Evolutionary conservation across 2,797 vertebrate species (phyloP), one percentile per base, ranked within the genome.

Genomic region (Enteromius argenteus): DNA sequence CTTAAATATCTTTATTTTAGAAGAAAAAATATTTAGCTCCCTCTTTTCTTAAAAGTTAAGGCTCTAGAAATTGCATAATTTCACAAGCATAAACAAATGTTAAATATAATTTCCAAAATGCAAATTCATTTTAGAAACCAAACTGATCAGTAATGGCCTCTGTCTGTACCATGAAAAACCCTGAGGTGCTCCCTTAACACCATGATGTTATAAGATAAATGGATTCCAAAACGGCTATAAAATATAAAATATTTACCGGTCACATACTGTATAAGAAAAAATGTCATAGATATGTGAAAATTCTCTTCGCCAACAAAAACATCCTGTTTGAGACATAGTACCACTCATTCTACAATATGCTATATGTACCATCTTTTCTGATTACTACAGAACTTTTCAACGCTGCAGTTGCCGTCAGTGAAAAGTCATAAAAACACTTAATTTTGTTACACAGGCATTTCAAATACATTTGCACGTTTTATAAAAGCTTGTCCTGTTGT

Each of bases 21-120:
- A 60, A 60, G 27, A n/a, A 51, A 44, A 69, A 21, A 13, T 3
- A 42, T 69, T 72, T 32, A 21, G 39, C 86, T 84, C 83, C 87
- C 75, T 84, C 84, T 60, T 30, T 80, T 56, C n/a, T 66, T 53
- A 56, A 82, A 80, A 88, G 17, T 79, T 91, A 93, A 94, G 92
- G 91, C 89, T 75, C 39, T 46, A 68, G 82, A 84, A 69, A 86
- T 87, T 92, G 91, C 89, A 91, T 90, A 91, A 91, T 83, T 79
- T 44, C 64, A 49, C 66, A 79, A 73, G 62, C 82, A 62, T 60
- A 42, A 42, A 81, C 27, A 73, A 56, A 79, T 37, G 1, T 85
- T 62, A 6, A 73, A 39, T 5, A 56, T 35, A 0, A n/a, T 72
- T 67, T 73, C 17, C 32, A 30, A 30, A 53, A 66, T 58, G 51